A percentile compares a stretch with the other conserved stretches of the same genome.
Conservation (phyloP, 1,140 invertebrate species). For the Nixonia krombeini region DNA sequence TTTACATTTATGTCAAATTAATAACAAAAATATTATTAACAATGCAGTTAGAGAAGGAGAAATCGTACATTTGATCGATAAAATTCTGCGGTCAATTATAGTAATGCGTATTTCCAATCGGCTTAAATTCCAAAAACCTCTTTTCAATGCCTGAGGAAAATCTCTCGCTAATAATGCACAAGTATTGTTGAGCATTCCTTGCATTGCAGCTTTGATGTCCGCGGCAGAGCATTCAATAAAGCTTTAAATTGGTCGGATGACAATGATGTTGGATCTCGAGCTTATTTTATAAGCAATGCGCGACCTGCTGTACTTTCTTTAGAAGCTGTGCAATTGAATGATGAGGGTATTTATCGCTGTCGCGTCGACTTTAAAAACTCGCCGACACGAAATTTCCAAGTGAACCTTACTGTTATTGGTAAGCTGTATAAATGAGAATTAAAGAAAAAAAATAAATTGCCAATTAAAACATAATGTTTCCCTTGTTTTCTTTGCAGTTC, state of each 20-base stretch:
- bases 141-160: too few relatives aligned
- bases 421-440: conserved; percentile 61
- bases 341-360: conserved; percentile 89
- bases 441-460: not conserved
- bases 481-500: conserved; percentile 75
- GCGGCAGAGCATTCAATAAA: conserved; percentile 82
- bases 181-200: too few relatives aligned
- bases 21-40: too few relatives aligned
- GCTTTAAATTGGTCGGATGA: conserved; percentile 85
- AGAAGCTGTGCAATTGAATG: conserved; percentile 84
- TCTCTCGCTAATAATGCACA: too few relatives aligned
- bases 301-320: conserved; percentile 85
- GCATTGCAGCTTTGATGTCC: conserved; percentile 83
- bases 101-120: too few relatives aligned
- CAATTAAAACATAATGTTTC: not conserved
- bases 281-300: conserved; percentile 82
- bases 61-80: too few relatives aligned
- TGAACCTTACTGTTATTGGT: conserved; percentile 93
- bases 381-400: conserved; percentile 90
- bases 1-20: too few relatives aligned
- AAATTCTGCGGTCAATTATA: too few relatives aligned
- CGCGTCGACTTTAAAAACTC: conserved; percentile 92
- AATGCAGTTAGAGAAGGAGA: too few relatives aligned
- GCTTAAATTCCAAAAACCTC: too few relatives aligned
- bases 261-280: conserved; percentile 82